Evolutionary conservation across 2,888 invertebrate species (phyloP).

Genomic region (Calliopum simillimum): DNA sequence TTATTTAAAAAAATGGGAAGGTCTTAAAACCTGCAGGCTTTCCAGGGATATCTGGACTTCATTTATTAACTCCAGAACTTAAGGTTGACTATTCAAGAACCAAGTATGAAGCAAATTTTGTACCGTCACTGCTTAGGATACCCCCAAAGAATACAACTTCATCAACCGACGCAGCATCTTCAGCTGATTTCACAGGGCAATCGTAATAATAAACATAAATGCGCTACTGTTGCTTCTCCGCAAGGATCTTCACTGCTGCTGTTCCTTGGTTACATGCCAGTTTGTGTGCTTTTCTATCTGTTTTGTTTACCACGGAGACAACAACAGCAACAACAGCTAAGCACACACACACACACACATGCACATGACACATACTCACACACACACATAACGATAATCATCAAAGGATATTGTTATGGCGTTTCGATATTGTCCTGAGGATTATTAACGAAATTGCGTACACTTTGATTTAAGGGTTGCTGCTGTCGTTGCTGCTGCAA

Average conservation of each 20-base stretch:
- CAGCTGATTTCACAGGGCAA: slow-evolving; percentile 53
- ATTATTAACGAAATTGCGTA: slow-evolving; percentile 65
- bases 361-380: neutral
- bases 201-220: slow-evolving; percentile 60
- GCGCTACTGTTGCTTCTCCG: slow-evolving; percentile 55
- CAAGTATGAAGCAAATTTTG: neutral
- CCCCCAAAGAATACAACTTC: slow-evolving; percentile 13
- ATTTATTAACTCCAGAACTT: too few relatives aligned
- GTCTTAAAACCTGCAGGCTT: too few relatives aligned
- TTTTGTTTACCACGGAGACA: neutral
- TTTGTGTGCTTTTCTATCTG: neutral
- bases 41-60: too few relatives aligned
- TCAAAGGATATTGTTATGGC: slow-evolving; percentile 66
- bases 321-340: slow-evolving; percentile 21
- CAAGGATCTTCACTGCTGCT: slow-evolving; percentile 26
- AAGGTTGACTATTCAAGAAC: too few relatives aligned
- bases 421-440: slow-evolving; percentile 66
- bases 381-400: slow-evolving; percentile 57
- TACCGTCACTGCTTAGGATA: neutral
- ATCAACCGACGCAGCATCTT: slow-evolving; percentile 19
- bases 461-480: slow-evolving; percentile 66
- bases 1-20: too few relatives aligned
- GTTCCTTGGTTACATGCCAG: neutral
- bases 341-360: neutral
- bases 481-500: slow-evolving; percentile 22